Evolutionary conservation across 2,113 vertebrate species (phyloP).

Genomic region (Megaceryle maxima): DNA sequence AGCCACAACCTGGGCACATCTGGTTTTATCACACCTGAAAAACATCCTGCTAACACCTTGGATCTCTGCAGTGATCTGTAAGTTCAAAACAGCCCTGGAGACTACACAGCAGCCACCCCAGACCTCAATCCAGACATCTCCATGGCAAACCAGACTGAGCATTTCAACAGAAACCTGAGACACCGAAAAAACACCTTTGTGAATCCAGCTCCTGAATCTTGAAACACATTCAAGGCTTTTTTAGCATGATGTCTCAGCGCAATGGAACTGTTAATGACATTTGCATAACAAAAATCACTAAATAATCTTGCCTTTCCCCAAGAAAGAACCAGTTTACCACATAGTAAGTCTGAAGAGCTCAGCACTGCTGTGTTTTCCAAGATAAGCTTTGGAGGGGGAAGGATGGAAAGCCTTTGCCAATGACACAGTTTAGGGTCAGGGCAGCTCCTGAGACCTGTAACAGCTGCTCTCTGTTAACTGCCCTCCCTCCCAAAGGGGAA

Average conservation of each 20-base stretch:
- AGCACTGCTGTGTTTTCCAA: accelerated
- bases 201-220: neutral
- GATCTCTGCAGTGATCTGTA: neutral
- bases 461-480: too few relatives aligned
- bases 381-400: neutral
- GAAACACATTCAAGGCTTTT: neutral
- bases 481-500: too few relatives aligned
- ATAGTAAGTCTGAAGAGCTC: neutral
- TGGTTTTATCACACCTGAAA: neutral
- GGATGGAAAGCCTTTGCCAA: neutral
- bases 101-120: neutral
- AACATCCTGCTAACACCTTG: accelerated
- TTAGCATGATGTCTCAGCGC: accelerated
- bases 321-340: neutral
- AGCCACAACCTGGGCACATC: neutral
- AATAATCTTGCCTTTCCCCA: neutral
- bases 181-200: neutral
- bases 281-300: neutral
- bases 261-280: accelerated
- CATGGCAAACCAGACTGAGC: accelerated
- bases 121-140: neutral
- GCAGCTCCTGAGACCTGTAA: too few relatives aligned
- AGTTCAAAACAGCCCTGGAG: accelerated
- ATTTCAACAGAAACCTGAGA: neutral
- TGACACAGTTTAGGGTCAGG: too few relatives aligned